These are phyloP conservation scores for Anniella stebbinsi DNA, from an alignment of 2,797 vertebrate species.

Conservation along the genomic window DNA sequence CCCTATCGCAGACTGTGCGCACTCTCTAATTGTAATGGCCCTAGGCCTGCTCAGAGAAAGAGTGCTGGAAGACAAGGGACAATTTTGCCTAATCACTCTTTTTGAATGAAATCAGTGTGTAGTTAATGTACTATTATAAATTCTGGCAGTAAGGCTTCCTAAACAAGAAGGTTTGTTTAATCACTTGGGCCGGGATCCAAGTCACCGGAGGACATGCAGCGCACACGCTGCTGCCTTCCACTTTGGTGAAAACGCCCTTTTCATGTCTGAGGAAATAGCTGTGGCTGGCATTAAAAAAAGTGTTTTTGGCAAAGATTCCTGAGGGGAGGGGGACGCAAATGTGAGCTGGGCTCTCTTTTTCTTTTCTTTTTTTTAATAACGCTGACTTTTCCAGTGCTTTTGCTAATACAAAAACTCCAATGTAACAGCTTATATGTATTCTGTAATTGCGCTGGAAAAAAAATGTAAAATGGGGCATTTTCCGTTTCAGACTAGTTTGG, in stretches of 20 bases:
- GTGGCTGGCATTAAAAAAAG: constrained; percentile 64
- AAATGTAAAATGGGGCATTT: neutral
- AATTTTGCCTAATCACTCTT: constrained; percentile 60
- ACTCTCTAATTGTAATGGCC: constrained; percentile 10
- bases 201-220: constrained; percentile 62
- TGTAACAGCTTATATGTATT: neutral
- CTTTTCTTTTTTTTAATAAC: too few relatives aligned
- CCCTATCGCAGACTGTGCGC: neutral
- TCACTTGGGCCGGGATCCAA: constrained; percentile 70
- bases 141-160: constrained; percentile 60
- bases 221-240: constrained; percentile 64
- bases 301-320: constrained; percentile 68
- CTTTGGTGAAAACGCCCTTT: constrained; percentile 66
- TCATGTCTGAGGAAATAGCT: constrained; percentile 70
- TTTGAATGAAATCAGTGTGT: constrained; percentile 69
- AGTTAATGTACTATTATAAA: constrained; percentile 66
- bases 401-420: constrained; percentile 19
- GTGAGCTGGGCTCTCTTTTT: constrained; percentile 52
- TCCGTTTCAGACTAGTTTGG: constrained; percentile 15
- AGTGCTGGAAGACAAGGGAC: constrained; percentile 48
- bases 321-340: neutral
- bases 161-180: constrained; percentile 74
- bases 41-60: constrained; percentile 38
- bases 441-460: neutral
- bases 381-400: constrained; percentile 44